phyloP scores from a whole-genome alignment of 2,797 vertebrate genomes.

The Aeoliscus strigatus region DNA sequence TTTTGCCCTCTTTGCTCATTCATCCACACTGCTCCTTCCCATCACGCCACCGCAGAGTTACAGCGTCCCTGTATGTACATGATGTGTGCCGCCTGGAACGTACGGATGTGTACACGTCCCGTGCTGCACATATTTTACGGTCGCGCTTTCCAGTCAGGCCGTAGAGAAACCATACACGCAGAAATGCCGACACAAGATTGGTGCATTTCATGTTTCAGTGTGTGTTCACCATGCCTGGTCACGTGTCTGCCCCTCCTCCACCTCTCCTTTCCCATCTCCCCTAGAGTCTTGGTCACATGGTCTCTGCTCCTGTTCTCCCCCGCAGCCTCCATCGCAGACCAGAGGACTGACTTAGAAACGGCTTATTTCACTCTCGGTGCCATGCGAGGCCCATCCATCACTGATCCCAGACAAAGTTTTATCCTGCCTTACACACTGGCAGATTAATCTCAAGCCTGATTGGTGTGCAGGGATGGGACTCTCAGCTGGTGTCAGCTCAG shows the following conservation, averaged over 20 bases:
- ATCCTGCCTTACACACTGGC: slow-evolving; percentile 43
- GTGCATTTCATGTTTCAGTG: too few species aligned
- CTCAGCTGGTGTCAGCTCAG: slow-evolving; percentile 51
- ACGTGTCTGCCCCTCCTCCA: slow-evolving; percentile 47
- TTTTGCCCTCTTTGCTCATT: slow-evolving; percentile 17
- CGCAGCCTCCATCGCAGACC: slow-evolving; percentile 23
- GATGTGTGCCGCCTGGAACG: not conserved
- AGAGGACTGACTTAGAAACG: slow-evolving; percentile 19
- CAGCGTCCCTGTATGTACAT: slow-evolving; percentile 6
- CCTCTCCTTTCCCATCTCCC: slow-evolving; percentile 20
- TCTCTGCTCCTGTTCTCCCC: slow-evolving; percentile 15
- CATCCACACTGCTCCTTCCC: slow-evolving; percentile 20
- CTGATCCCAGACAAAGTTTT: slow-evolving; percentile 55
- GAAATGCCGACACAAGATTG: too few species aligned
- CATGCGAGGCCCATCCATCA: slow-evolving; percentile 32
- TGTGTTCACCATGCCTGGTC: slow-evolving; percentile 26
- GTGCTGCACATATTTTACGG: too few species aligned
- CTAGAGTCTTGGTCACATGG: slow-evolving; percentile 46
- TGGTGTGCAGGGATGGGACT: slow-evolving; percentile 34
- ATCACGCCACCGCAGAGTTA: slow-evolving; percentile 20
- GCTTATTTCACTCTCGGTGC: slow-evolving; percentile 40
- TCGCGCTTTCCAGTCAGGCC: too few species aligned
- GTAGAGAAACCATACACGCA: too few species aligned
- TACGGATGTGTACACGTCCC: not conserved
- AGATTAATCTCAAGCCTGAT: slow-evolving; percentile 61